phyloP scores from a whole-genome alignment of 2,113 vertebrate genomes.

The Festucalex cinctus region DNA sequence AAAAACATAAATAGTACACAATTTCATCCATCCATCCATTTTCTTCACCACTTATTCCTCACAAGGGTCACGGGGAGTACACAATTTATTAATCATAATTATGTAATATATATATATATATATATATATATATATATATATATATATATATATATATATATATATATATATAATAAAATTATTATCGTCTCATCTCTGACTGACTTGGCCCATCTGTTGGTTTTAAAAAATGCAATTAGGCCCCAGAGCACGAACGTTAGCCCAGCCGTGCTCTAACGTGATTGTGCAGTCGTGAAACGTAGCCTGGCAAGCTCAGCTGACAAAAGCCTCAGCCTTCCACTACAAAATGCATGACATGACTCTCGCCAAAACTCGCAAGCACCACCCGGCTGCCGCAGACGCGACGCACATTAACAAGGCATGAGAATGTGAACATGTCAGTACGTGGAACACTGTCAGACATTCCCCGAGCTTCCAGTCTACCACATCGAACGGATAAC shows the following conservation, averaged over 20 bases:
- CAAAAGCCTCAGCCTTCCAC: constrained; percentile 22
- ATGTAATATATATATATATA: no score
- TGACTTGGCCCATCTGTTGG: not conserved
- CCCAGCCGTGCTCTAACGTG: constrained; percentile 5
- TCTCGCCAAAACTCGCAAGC: constrained; percentile 39
- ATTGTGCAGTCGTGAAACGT: constrained; percentile 13
- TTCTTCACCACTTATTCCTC: no score
- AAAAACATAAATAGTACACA: no score
- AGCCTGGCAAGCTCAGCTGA: constrained; percentile 23
- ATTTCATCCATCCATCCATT: no score
- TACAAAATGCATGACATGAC: constrained; percentile 52
- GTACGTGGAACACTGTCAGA: not conserved
- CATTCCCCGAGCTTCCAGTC: not conserved
- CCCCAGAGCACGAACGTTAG: not conserved
- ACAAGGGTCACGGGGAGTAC: no score
- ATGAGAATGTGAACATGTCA: constrained; percentile 31
- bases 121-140: no score
- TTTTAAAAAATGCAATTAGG: not conserved
- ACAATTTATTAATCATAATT: no score
- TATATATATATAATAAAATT: no score
- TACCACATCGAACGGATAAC: not conserved
- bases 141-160: no score
- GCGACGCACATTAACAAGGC: constrained; percentile 27
- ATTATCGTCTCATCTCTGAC: not conserved
- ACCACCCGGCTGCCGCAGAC: constrained; percentile 6